Base-by-base conservation (phyloP, 1,140 invertebrate species). In the Drosophila sechellia region DNA sequence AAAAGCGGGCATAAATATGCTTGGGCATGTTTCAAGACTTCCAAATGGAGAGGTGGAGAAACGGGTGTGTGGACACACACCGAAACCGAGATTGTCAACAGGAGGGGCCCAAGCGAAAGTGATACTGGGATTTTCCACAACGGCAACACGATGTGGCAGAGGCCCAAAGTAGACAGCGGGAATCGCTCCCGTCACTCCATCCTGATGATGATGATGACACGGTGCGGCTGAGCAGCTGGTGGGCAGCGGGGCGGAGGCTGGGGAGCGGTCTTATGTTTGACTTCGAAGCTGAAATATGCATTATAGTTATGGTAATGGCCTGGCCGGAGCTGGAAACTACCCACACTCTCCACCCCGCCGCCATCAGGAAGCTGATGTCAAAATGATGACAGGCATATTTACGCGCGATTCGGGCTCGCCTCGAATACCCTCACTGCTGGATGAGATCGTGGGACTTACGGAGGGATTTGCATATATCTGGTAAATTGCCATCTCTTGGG, bases 301-400 rank as follows among this genome's bases (percentile, higher is more conserved):
- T 87, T 87, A 87, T 87, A 87, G 84, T 87, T 87, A 87, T 87
- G 84, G 84, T 87, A 87, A 87, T 87, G 84, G 84, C 72, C 46
- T 71, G 75, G 55, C 70, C 81, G 52, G 40, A 45, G 11, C 46
- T 48, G 46, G 46, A 78, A 87, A 73, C 79, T 77, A 79, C 78
- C 79, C 83, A 56, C 46, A 64, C 83, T 53, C 58, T 6, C 6
- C 35, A 10, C 35, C 11, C 35, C 15, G 42, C 3, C 35, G 61
- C 48, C 71, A 56, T 48, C 64, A 56, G 59, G 50, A 55, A 69
- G 83, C 61, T 87, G 84, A 87, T 89, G 84, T 89, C 84, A 89
- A 89, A 89, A 89, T 89, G 84, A 89, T 89, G 84, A 89, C 84
- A 89, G 84, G 84, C 84, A 80, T 84, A 89, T 89, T 89, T 84